These are phyloP conservation scores for Peromyscus nudipes DNA, from an alignment of 2,797 vertebrate species.

Conservation along the genomic window DNA sequence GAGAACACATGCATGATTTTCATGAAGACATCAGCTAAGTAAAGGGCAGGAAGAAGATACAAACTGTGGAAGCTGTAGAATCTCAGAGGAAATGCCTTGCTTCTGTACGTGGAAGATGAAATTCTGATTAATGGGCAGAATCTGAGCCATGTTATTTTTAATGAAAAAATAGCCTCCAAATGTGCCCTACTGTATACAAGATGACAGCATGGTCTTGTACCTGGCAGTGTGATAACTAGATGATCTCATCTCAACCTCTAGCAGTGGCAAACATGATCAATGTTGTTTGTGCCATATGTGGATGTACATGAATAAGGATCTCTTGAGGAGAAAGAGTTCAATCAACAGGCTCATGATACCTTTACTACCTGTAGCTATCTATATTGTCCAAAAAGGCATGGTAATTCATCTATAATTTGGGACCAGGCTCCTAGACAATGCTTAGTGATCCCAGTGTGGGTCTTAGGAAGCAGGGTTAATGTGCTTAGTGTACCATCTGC, in stretches of 20 bases:
- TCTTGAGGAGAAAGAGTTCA: neutral
- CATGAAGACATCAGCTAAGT: neutral
- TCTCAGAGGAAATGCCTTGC: neutral
- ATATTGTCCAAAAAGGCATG: neutral
- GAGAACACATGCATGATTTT: neutral
- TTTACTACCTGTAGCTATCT: neutral
- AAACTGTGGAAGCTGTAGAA: neutral
- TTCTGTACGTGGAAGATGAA: neutral
- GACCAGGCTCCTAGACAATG: neutral
- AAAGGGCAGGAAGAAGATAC: neutral
- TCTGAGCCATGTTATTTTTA: neutral
- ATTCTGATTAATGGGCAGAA: neutral
- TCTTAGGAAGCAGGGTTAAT: neutral
- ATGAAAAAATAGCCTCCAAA: neutral
- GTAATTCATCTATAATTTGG: neutral
- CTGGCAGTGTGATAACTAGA: neutral
- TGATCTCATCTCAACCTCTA: neutral
- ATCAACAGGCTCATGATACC: neutral
- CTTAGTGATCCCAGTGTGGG: neutral
- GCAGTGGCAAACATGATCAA: neutral
- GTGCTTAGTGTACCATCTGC: neutral
- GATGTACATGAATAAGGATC: slow-evolving; percentile 10
- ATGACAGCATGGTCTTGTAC: neutral
- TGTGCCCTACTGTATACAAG: neutral
- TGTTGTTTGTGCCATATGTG: neutral